Percentiles rank a stretch among this genome's conserved stretches.
Conservation (phyloP, 2,113 vertebrate species). For the Ciconia boyciana region DNA sequence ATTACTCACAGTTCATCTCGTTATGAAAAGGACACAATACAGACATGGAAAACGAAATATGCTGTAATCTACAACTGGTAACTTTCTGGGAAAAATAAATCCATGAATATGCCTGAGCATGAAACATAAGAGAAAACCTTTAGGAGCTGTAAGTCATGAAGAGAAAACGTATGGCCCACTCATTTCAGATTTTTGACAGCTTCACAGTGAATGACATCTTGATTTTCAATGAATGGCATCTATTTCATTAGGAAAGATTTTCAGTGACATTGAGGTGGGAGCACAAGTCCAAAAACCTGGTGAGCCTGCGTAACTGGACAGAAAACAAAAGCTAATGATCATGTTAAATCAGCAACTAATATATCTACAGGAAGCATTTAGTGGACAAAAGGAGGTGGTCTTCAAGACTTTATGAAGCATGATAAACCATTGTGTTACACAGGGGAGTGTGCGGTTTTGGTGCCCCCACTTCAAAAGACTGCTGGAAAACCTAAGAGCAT, state of each 20-base stretch:
- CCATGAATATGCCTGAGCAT: background rate
- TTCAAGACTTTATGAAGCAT: background rate
- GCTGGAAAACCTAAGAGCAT: background rate
- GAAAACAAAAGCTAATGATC: background rate
- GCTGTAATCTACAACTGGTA: background rate
- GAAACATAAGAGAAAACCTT: background rate
- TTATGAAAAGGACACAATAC: background rate
- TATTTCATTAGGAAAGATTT: background rate
- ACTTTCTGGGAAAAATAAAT: background rate
- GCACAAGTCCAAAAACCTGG: background rate
- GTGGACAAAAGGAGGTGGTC: background rate
- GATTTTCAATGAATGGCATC: background rate
- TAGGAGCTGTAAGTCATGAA: background rate
- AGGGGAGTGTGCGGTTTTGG: background rate
- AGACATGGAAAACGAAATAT: background rate
- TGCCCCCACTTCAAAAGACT: background rate
- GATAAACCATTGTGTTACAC: background rate
- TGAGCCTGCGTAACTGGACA: background rate
- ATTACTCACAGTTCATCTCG: background rate
- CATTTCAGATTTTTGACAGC: background rate
- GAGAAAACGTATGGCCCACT: accelerated
- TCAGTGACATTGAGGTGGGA: background rate
- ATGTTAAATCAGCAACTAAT: background rate
- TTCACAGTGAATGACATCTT: background rate
- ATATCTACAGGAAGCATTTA: background rate